Percentiles rank a stretch among this genome's conserved stretches.
Conservation (phyloP, 2,888 invertebrate genomes). For the Octodonta nipae region DNA sequence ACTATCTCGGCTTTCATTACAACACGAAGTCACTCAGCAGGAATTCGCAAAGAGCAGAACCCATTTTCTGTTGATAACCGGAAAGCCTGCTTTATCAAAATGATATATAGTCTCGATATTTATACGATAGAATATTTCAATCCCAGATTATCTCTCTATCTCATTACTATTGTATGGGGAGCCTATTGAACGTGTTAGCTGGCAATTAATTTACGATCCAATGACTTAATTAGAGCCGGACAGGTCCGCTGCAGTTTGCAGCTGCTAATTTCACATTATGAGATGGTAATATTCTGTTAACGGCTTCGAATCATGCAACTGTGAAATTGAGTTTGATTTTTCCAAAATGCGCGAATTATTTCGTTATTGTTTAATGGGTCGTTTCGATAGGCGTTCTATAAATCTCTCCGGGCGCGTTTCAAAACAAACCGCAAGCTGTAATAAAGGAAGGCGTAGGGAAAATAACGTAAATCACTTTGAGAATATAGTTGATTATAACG, state of each 20-base stretch:
- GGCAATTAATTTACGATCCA: conserved; percentile 25
- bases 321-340: conserved; percentile 14
- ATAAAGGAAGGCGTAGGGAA: no score
- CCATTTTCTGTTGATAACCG: no score
- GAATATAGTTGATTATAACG: no score
- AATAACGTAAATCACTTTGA: no score
- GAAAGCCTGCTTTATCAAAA: conserved; percentile 6
- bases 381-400: no score
- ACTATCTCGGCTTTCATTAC: no score
- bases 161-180: conserved; percentile 12
- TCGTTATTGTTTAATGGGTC: no score
- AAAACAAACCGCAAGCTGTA: no score
- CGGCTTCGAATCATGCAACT: conserved; percentile 22
- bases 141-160: conserved; percentile 10
- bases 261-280: conserved; percentile 21
- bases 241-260: conserved; percentile 17
- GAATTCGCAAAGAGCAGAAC: no score
- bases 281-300: conserved; percentile 24
- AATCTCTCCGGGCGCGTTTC: no score
- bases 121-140: conserved; percentile 9
- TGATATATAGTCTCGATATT: conserved; percentile 11
- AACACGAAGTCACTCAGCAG: no score
- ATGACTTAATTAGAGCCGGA: conserved; percentile 21
- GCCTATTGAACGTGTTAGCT: conserved; percentile 15
- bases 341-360: no score